phyloP scores from a whole-genome alignment of 2,797 vertebrate genomes.

The Acipenser oxyrinchus region DNA sequence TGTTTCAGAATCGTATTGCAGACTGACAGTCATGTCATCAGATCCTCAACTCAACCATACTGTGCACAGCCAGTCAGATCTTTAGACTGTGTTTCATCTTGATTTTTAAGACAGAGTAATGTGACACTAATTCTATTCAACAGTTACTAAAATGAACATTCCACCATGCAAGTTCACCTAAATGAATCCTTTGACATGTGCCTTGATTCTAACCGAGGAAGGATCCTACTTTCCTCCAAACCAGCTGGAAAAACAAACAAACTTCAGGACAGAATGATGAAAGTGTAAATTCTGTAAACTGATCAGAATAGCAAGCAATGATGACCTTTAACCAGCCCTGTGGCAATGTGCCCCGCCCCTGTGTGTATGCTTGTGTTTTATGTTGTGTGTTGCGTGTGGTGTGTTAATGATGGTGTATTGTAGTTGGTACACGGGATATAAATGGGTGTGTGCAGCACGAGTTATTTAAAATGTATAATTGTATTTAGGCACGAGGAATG shows the following conservation, averaged over 20 bases:
- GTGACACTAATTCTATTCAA: neutral
- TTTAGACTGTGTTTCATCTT: neutral
- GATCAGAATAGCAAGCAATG: neutral
- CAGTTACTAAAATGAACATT: neutral
- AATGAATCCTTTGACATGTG: neutral
- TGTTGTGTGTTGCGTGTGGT: too few species aligned
- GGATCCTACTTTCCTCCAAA: too few species aligned
- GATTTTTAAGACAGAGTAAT: neutral
- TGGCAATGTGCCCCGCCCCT: too few species aligned
- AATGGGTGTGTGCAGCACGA: too few species aligned
- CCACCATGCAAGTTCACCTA: neutral
- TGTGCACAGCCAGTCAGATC: neutral
- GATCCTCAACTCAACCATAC: neutral
- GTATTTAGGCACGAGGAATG: too few species aligned
- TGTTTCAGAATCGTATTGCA: neutral
- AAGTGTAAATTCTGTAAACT: neutral
- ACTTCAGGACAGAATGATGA: neutral
- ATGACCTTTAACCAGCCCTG: too few species aligned
- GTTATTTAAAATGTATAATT: too few species aligned
- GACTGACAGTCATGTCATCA: neutral
- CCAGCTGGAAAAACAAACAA: neutral
- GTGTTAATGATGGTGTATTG: too few species aligned
- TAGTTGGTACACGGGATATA: too few species aligned
- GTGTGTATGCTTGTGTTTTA: too few species aligned
- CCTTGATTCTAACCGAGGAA: neutral